phyloP scores from a whole-genome alignment of 1,140 invertebrate genomes.

The Drosophila nannoptera region DNA sequence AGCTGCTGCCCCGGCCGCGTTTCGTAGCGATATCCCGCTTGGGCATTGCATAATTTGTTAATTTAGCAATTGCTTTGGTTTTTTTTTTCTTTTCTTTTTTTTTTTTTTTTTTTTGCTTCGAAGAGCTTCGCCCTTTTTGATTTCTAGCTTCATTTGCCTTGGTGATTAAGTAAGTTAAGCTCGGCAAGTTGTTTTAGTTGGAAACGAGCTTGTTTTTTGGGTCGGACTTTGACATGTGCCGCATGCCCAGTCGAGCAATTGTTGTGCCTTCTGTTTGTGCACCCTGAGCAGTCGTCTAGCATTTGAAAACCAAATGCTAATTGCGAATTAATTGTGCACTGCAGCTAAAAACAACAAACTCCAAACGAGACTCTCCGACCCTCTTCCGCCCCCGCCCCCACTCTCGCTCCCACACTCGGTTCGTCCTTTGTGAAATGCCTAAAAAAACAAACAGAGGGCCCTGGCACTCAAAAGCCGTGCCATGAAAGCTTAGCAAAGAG shows the following conservation, averaged over 20 bases:
- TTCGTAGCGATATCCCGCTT: slow-evolving; percentile 32
- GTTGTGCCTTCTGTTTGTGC: slow-evolving; percentile 6
- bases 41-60: slow-evolving; percentile 73
- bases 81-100: slow-evolving; percentile 14
- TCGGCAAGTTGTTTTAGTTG: slow-evolving; percentile 35
- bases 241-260: neutral
- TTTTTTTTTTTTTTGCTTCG: neutral
- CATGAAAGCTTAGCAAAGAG: slow-evolving; percentile 67
- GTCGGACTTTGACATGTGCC: neutral
- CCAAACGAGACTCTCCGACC: slow-evolving; percentile 8
- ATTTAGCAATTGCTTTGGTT: slow-evolving; percentile 64
- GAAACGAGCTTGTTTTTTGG: neutral
- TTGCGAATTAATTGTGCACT: slow-evolving; percentile 77
- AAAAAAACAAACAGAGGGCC: slow-evolving; percentile 57
- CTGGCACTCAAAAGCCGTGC: slow-evolving; percentile 39
- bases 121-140: neutral
- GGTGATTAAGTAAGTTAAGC: slow-evolving; percentile 70
- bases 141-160: slow-evolving; percentile 52
- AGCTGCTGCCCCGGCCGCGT: too few species aligned
- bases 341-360: slow-evolving; percentile 67
- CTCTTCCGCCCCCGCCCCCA: neutral
- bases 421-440: slow-evolving; percentile 48
- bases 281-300: slow-evolving; percentile 32
- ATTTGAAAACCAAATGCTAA: slow-evolving; percentile 63
- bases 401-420: neutral